Evolutionary conservation across 2,888 invertebrate species (phyloP).

Genomic region (Trachelus troglodyta): DNA sequence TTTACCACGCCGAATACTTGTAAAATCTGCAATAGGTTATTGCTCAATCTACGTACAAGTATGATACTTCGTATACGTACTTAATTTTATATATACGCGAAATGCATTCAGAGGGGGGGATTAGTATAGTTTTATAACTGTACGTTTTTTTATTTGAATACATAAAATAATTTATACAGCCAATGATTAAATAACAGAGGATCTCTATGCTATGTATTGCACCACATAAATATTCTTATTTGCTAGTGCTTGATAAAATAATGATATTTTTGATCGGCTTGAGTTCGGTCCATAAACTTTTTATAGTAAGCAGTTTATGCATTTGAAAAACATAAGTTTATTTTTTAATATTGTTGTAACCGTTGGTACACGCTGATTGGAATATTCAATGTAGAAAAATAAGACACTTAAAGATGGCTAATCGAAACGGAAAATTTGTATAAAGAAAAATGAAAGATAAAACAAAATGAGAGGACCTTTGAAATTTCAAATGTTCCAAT

Average conservation of each 20-base stretch:
- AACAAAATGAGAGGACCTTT: neutral
- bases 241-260: neutral
- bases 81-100: too few species aligned
- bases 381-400: slow-evolving; percentile 60
- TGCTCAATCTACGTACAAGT: neutral
- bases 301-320: neutral
- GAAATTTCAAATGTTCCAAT: neutral
- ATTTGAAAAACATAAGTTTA: neutral
- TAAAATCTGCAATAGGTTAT: neutral
- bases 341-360: neutral
- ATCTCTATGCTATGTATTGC: slow-evolving; percentile 43
- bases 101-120: too few species aligned
- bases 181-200: slow-evolving; percentile 42
- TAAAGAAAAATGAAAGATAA: neutral
- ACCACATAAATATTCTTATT: slow-evolving; percentile 21
- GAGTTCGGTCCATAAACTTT: neutral
- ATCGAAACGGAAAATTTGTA: neutral
- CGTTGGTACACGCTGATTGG: neutral
- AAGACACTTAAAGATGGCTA: neutral
- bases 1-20: neutral
- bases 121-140: neutral
- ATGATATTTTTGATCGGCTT: neutral
- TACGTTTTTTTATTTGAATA: slow-evolving; percentile 46
- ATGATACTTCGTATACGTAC: too few species aligned
- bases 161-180: slow-evolving; percentile 56